phyloP scores from a whole-genome alignment of 2,797 vertebrate species.

The Gallirallus australis region DNA sequence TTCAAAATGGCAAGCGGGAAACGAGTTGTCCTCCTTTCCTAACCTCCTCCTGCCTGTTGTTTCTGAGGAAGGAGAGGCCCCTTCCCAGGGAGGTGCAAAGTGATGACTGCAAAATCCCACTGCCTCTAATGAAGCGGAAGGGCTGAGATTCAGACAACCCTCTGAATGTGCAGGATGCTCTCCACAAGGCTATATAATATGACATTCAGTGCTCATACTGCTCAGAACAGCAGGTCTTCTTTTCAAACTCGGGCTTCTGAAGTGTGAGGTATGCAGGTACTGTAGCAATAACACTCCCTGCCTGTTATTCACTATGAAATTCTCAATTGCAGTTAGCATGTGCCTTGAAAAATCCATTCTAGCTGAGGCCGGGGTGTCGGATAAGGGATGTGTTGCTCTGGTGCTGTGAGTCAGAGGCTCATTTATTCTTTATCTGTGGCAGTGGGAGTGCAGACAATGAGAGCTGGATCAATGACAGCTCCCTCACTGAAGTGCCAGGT shows the following conservation, averaged over 20 bases:
- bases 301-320: not conserved
- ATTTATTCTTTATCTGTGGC: constrained; percentile 5
- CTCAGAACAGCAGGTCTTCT: not conserved
- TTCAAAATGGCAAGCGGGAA: not conserved
- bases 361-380: not conserved
- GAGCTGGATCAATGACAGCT: constrained; percentile 2
- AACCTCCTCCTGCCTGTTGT: not conserved
- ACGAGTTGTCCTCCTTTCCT: not conserved
- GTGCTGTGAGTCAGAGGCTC: not conserved
- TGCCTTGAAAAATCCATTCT: constrained; percentile 12
- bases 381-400: not conserved
- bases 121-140: not conserved
- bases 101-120: not conserved
- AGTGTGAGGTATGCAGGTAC: not conserved
- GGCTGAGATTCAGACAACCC: not conserved
- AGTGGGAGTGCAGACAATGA: not conserved
- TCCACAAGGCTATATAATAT: not conserved
- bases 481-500: not conserved
- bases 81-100: not conserved
- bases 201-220: not conserved
- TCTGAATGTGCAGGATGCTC: not conserved
- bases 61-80: not conserved
- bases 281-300: not conserved
- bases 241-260: not conserved
- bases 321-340: not conserved